Base-by-base conservation (phyloP, 2,888 invertebrate genomes). In the Beris morrisii region DNA sequence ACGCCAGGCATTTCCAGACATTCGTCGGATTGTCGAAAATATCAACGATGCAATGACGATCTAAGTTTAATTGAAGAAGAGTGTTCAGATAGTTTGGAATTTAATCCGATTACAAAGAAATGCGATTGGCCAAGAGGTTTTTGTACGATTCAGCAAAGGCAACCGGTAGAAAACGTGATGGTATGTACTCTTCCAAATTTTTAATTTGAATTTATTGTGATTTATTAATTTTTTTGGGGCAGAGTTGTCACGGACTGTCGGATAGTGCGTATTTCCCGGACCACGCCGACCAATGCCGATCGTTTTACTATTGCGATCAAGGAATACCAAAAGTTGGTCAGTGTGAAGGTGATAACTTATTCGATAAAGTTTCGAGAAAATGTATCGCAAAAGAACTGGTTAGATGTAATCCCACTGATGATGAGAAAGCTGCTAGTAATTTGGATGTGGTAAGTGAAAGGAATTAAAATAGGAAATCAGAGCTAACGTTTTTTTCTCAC, bases 291-390 rank as follows among this genome's bases (percentile, higher is more conserved):
- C 13, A 54, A 38, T 67, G 67, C 31, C 9, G 30, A 15, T 52
- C 32, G 13, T 67, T 64, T 38, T 67, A 58, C 53, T 55, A 46
- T 59, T 69, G 69, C 54, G 38, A 50, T 15, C 32, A 59, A 7
- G 66, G 67, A 0, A 13, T 43, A n/a, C 46, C 54, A n/a, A 13
- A 54, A 3, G 52, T 38, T 53, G 53, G 53, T 30, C 30, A 53
- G 11, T 53, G 53, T n/a, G 28, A n/a, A 3, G 11, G 30, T 4
- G 53, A 31, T 5, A 53, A 53, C 12, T 11, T 53, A n/a, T 53
- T 53, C n/a, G 53, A 53, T 9, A 53, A 53, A 31, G 30, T 6
- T 2, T 2, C 53, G 6, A 53, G 30, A 12, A n/a, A 53, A 12
- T 53, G 53, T 30, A 30, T 31, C n/a, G 53, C 28, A 9, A n/a